A percentile compares a stretch with the other conserved stretches of the same genome.
Evolutionary conservation across 2,888 invertebrate genomes (phyloP).

Genomic region (Raillietiella orientalis): DNA sequence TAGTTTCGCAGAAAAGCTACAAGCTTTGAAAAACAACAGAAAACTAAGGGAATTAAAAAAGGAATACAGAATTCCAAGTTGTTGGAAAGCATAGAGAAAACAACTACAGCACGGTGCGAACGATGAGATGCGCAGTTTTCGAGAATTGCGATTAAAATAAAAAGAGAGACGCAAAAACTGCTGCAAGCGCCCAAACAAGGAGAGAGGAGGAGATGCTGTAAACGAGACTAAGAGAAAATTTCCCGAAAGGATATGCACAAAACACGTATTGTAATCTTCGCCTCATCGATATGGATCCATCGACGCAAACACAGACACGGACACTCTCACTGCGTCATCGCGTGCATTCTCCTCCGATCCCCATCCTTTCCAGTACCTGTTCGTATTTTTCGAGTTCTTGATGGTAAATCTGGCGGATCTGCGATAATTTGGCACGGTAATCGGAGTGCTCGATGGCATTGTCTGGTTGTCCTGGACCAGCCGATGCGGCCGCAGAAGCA

Average conservation of each 20-base stretch:
- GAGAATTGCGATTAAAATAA: slow-evolving; percentile 8
- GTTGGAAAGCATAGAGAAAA: too few species aligned
- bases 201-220: slow-evolving; percentile 1
- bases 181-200: neutral
- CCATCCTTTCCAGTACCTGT: slow-evolving; percentile 22
- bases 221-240: too few species aligned
- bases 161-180: slow-evolving; percentile 5
- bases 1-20: neutral
- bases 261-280: too few species aligned
- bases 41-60: too few species aligned
- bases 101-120: too few species aligned
- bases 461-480: slow-evolving; percentile 42
- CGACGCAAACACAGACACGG: neutral
- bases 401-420: slow-evolving; percentile 95
- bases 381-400: slow-evolving; percentile 98
- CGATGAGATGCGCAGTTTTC: too few species aligned
- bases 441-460: slow-evolving; percentile 98
- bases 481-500: slow-evolving; percentile 30
- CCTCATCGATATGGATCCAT: neutral
- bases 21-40: slow-evolving; percentile 1
- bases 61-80: too few species aligned
- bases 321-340: too few species aligned
- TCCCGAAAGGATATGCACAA: too few species aligned
- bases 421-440: slow-evolving; percentile 90
- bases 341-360: too few species aligned